phyloP scores from a whole-genome alignment of 1,140 invertebrate genomes.

The Drosophila saltans region DNA sequence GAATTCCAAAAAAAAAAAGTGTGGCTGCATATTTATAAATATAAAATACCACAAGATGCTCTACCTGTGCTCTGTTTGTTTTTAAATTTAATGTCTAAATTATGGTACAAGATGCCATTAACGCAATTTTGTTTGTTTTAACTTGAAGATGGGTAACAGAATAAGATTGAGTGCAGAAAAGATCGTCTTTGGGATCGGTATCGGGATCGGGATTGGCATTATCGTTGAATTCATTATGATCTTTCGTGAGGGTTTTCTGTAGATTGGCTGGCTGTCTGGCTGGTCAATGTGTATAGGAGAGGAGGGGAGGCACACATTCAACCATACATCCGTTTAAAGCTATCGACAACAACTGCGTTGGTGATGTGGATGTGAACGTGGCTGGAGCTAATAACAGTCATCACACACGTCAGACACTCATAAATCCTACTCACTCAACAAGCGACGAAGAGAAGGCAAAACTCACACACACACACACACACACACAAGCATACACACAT shows the following conservation, averaged over 20 bases:
- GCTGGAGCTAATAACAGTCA: conserved; percentile 81
- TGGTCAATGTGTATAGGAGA: no score
- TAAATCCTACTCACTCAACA: conserved; percentile 81
- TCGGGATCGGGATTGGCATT: background rate
- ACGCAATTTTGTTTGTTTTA: conserved; percentile 63
- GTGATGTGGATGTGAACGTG: conserved; percentile 35
- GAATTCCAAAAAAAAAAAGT: conserved; percentile 32
- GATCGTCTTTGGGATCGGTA: background rate
- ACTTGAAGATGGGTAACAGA: conserved; percentile 27
- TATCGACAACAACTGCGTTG: conserved; percentile 25
- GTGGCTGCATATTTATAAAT: conserved; percentile 5
- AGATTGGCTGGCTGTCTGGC: no score
- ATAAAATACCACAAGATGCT: background rate
- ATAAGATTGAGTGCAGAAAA: background rate
- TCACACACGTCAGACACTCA: conserved; percentile 82
- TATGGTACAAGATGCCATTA: conserved; percentile 65
- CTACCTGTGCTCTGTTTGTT: background rate
- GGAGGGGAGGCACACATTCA: conserved; percentile 37
- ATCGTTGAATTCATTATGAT: conserved; percentile 25
- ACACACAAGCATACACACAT: background rate
- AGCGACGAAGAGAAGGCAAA: conserved; percentile 23
- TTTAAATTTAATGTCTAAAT: conserved; percentile 70
- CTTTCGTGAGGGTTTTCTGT: conserved; percentile 21
- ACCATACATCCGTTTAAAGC: conserved; percentile 59
- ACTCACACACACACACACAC: no score